A percentile compares a stretch with the other conserved stretches of the same genome.
phyloP scores from a whole-genome alignment of 2,797 vertebrate genomes.

The Pipistrellus pygmaeus region DNA sequence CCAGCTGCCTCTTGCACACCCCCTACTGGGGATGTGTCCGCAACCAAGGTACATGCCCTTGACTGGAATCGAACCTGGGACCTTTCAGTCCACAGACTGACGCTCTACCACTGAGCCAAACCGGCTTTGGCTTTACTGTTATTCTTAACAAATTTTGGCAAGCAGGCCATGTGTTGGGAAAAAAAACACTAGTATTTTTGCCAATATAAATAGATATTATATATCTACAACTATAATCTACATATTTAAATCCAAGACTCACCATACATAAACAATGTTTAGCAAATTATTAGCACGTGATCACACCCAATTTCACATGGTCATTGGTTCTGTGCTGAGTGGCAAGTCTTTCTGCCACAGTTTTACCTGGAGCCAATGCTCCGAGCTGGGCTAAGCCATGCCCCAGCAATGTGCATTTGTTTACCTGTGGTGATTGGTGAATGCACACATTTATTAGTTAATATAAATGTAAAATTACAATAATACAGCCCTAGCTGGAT shows the following conservation, averaged over 20 bases:
- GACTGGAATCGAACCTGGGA: too few species aligned
- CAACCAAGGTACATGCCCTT: too few species aligned
- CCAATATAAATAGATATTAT: not conserved
- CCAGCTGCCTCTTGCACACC: too few species aligned
- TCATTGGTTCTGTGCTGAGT: not conserved
- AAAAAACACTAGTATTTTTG: not conserved
- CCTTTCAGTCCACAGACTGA: too few species aligned
- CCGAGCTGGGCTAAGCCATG: not conserved
- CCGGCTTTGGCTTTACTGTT: too few species aligned
- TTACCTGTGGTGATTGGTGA: not conserved
- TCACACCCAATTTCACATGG: not conserved
- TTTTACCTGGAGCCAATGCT: not conserved
- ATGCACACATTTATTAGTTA: not conserved
- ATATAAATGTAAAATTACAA: not conserved
- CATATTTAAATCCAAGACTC: not conserved
- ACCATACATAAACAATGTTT: not conserved
- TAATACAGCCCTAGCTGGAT: not conserved
- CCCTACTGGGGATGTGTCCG: too few species aligned
- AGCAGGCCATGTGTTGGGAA: not conserved
- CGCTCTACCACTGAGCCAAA: too few species aligned
- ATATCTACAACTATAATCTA: not conserved
- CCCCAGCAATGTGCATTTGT: not conserved
- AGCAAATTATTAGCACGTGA: not conserved
- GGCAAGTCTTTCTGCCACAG: not conserved
- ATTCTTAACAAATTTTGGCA: not conserved